Evolutionary conservation across 2,113 vertebrate genomes (phyloP).

Genomic region (Oncorhynchus masou): DNA sequence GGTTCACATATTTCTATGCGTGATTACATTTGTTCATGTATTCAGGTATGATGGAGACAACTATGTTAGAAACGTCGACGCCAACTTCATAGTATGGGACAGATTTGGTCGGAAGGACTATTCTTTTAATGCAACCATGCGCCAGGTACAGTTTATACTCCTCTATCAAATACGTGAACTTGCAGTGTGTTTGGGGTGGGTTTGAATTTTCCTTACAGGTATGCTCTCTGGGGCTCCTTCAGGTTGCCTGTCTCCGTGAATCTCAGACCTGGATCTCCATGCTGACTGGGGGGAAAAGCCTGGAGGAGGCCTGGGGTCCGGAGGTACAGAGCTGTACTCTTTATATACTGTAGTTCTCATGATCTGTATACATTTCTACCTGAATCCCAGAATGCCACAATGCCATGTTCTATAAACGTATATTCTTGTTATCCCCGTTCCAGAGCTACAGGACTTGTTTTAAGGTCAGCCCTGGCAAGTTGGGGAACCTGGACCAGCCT

Average conservation of each 20-base stretch:
- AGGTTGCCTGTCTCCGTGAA: constrained; percentile 24
- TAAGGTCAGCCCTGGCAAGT: constrained; percentile 39
- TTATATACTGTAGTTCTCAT: no score
- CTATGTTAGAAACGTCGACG: constrained; percentile 21
- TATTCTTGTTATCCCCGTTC: constrained; percentile 3
- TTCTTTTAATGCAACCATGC: constrained; percentile 48
- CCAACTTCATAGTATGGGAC: constrained; percentile 64
- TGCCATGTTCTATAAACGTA: not conserved
- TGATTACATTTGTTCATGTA: not conserved
- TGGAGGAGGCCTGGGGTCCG: constrained; percentile 20
- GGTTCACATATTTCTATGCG: no score
- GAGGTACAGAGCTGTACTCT: not conserved
- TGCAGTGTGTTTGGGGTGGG: not conserved
- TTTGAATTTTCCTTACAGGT: not conserved
- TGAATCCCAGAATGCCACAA: no score
- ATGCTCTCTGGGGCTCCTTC: not conserved
- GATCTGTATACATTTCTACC: no score
- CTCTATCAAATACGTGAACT: no score
- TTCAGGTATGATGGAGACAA: constrained; percentile 30
- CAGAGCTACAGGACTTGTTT: constrained; percentile 68
- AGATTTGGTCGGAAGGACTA: constrained; percentile 54
- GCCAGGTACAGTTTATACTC: constrained; percentile 22
- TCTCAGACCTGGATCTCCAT: constrained; percentile 31
- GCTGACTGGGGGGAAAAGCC: not conserved
- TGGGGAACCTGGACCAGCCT: constrained; percentile 49